These are phyloP conservation scores for Drosophila demipolita DNA, from an alignment of 2,888 invertebrate genomes.

Conservation along the genomic window DNA sequence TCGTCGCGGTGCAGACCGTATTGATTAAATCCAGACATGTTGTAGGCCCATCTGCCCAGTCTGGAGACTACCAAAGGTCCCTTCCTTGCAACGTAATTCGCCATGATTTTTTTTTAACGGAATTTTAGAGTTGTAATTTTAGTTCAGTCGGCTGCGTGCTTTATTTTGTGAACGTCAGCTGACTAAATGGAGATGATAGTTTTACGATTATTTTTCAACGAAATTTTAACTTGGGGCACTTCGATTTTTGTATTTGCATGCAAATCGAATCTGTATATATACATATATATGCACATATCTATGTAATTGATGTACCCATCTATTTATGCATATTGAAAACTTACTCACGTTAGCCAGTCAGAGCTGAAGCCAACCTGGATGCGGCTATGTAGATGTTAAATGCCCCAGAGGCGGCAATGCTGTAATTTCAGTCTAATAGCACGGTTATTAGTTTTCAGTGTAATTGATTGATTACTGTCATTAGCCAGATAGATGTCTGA, in stretches of 20 bases:
- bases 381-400: conserved; percentile 11
- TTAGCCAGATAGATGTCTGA: conserved; percentile 49
- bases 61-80: conserved; percentile 82
- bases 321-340: conserved; percentile 48
- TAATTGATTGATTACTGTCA: conserved; percentile 75
- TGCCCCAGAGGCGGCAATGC: conserved; percentile 52
- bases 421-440: conserved; percentile 68
- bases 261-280: background rate
- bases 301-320: background rate
- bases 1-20: conserved; percentile 93
- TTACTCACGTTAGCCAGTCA: conserved; percentile 26
- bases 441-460: conserved; percentile 70
- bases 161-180: conserved; percentile 53
- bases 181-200: conserved; percentile 23
- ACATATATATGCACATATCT: background rate
- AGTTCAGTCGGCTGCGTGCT: conserved; percentile 35
- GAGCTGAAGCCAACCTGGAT: conserved; percentile 14
- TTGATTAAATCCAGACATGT: conserved; percentile 92
- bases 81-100: conserved; percentile 82
- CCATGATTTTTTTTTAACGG: conserved; percentile 66
- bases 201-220: background rate
- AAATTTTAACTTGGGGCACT: background rate
- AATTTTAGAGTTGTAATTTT: conserved; percentile 28
- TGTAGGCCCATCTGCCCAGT: conserved; percentile 91
- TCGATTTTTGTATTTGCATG: background rate